Percentiles rank a stretch among this genome's conserved stretches.
phyloP scores from a whole-genome alignment of 2,888 invertebrate genomes.

The Acrocyrtus sp. region DNA sequence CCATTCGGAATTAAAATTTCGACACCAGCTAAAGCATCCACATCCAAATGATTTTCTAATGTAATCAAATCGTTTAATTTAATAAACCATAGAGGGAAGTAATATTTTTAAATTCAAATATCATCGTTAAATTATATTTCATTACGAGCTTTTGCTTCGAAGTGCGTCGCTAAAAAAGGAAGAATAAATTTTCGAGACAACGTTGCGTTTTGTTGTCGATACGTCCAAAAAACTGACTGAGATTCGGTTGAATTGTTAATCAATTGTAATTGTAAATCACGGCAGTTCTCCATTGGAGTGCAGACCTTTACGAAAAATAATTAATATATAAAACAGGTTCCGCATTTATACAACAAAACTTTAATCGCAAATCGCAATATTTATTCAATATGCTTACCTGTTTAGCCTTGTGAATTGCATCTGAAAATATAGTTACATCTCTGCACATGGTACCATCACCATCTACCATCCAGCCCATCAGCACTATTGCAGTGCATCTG shows the following conservation, averaged over 20 bases:
- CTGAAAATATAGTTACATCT: slow-evolving; percentile 62
- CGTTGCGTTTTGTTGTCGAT: slow-evolving; percentile 56
- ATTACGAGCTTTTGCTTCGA: slow-evolving; percentile 63
- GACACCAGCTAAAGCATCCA: slow-evolving; percentile 61
- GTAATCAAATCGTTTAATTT: too few relatives aligned
- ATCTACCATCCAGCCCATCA: slow-evolving; percentile 63
- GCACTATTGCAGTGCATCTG: slow-evolving; percentile 61
- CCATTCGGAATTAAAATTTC: slow-evolving; percentile 61
- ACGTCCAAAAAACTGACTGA: slow-evolving; percentile 56
- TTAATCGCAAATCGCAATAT: neutral
- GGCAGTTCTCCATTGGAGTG: slow-evolving; percentile 58
- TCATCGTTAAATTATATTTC: too few relatives aligned
- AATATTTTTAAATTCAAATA: too few relatives aligned
- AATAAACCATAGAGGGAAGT: too few relatives aligned
- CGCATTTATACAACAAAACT: neutral
- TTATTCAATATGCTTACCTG: slow-evolving; percentile 48
- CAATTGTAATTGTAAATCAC: slow-evolving; percentile 55
- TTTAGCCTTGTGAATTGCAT: slow-evolving; percentile 62
- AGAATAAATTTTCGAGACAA: slow-evolving; percentile 61
- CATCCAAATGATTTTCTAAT: slow-evolving; percentile 59
- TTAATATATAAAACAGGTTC: neutral
- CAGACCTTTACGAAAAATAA: slow-evolving; percentile 52
- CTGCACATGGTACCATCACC: slow-evolving; percentile 53
- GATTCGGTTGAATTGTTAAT: slow-evolving; percentile 55
- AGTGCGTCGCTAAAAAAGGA: slow-evolving; percentile 62